Conservation (phyloP, 2,113 vertebrate genomes). For the Mola mola region DNA sequence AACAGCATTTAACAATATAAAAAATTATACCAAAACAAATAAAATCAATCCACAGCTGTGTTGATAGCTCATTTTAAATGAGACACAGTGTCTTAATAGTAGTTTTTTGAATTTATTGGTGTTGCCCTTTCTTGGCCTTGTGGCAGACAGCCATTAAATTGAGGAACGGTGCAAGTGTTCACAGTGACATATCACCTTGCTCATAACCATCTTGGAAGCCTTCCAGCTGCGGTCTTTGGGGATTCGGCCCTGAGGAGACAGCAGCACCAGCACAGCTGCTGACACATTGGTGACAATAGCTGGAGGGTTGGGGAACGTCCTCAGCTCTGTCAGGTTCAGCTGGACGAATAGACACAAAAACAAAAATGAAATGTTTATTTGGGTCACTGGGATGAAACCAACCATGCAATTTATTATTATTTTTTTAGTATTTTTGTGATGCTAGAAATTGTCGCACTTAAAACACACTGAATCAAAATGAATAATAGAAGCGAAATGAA, state of each 20-base stretch:
- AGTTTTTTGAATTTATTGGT: slow-evolving; percentile 10
- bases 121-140: slow-evolving; percentile 14
- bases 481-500: slow-evolving; percentile 5
- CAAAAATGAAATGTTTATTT: slow-evolving; percentile 6
- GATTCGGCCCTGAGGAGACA: slow-evolving; percentile 72
- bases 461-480: slow-evolving; percentile 9
- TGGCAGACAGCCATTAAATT: slow-evolving; percentile 11
- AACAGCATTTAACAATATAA: not conserved
- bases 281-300: slow-evolving; percentile 73
- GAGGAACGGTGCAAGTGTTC: not conserved
- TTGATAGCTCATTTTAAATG: not conserved
- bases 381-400: not conserved
- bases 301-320: slow-evolving; percentile 80
- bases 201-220: slow-evolving; percentile 80
- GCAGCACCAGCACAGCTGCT: slow-evolving; percentile 73
- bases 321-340: slow-evolving; percentile 83
- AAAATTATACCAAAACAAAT: slow-evolving; percentile 2
- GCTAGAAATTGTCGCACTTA: not conserved
- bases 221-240: slow-evolving; percentile 85
- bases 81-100: slow-evolving; percentile 13
- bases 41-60: no score
- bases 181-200: slow-evolving; percentile 70
- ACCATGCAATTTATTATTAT: not conserved
- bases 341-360: slow-evolving; percentile 47
- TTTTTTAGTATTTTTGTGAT: not conserved